Conservation (phyloP, 2,113 vertebrate species). For the Ranitomeya imitator region DNA sequence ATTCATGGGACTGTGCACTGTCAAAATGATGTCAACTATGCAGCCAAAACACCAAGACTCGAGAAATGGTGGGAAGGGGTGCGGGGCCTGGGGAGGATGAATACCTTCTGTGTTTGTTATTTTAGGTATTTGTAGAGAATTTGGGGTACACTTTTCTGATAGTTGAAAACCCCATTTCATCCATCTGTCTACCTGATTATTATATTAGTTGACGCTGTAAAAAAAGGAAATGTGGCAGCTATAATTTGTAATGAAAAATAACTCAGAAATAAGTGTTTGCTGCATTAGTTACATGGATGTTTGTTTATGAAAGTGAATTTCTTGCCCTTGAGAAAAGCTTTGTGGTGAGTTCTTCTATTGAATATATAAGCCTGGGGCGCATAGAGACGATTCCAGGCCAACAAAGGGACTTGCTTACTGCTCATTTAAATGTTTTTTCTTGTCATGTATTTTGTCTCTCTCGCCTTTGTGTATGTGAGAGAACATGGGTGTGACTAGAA, state of each 20-base stretch:
- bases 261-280: not conserved
- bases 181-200: not conserved
- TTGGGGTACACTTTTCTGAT: no score
- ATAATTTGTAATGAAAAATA: not conserved
- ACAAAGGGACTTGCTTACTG: constrained; percentile 5
- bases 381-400: not conserved
- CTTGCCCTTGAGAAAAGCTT: not conserved
- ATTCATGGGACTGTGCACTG: no score
- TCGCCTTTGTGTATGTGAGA: constrained; percentile 19
- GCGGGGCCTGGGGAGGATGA: no score
- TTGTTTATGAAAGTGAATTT: not conserved
- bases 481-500: constrained; percentile 44
- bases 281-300: not conserved
- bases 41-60: no score
- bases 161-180: not conserved
- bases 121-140: no score
- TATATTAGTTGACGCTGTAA: not conserved
- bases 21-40: no score
- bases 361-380: not conserved
- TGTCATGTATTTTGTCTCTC: not conserved
- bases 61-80: no score
- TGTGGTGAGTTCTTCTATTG: not conserved
- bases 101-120: no score
- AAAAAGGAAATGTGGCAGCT: not conserved
- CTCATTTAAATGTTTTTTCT: not conserved